Evolutionary conservation across 2,113 vertebrate genomes (phyloP), one percentile per base, ranked within the genome.

Genomic region (Menura novaehollandiae): DNA sequence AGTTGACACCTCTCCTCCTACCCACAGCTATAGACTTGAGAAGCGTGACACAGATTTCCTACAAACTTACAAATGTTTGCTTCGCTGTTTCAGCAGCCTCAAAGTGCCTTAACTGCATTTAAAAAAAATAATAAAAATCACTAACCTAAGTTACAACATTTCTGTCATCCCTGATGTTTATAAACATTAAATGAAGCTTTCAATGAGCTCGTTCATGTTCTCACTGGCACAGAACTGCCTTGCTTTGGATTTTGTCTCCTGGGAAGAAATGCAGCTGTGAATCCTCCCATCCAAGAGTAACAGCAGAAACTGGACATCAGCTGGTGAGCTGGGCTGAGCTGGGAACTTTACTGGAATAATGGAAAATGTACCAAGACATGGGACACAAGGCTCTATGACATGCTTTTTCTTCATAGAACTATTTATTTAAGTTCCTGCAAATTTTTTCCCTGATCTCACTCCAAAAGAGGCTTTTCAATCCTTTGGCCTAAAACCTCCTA

Each of bases 1-100:
- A 89, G 74, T 37, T 91, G 82, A 96, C 93, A 95, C 59, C 94
- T 96, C 89, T 95, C 92, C 93, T 96, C 90, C 96, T 77, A 96
- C 93, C 95, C 90, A 90, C 85, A 96, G 92, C 92, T 71, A 71
- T 23, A 93, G 85, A 91, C 93, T 90, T 49, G 6, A 79, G 63
- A 92, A 95, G 90, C 20, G 7, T 93, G 90, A 95, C 91, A 95
- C 85, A 93, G 51, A 93, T 91, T 91, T 80, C 85, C 85, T 90
- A 93, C 63, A 91, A 97, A 94, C 89, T 91, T 83, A 94, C 81
- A 91, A 93, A 93, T n/a, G 59, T 86, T 96, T 83, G 43, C 78
- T 67, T 62, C 15, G 10, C 56, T 83, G n/a, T 51, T 95, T 51
- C 56, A 63, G 92, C 79, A 80, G 90, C 72, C 84, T 71, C 55